phyloP scores from a whole-genome alignment of 2,888 invertebrate species.

The Pogonocherus hispidulus region DNA sequence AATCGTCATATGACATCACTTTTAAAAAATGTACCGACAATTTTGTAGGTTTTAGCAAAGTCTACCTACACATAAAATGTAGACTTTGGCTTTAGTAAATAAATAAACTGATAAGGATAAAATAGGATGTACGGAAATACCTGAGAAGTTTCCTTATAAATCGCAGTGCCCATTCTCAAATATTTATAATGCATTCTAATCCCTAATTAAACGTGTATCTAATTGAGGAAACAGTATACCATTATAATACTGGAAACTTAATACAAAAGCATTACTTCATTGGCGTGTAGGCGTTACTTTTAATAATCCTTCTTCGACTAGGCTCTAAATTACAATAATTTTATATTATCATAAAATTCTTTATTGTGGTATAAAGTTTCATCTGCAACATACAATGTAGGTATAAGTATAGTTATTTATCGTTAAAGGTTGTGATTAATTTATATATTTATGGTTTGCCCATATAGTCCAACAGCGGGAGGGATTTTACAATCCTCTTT shows the following conservation, averaged over 20 bases:
- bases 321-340: constrained; percentile 22
- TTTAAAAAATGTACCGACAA: constrained; percentile 2
- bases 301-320: constrained; percentile 8
- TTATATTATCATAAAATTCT: constrained; percentile 19
- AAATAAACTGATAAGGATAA: constrained; percentile 20
- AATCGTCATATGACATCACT: neutral
- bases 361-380: constrained; percentile 18
- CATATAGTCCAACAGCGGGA: neutral
- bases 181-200: neutral
- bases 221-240: constrained; percentile 1
- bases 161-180: constrained; percentile 5
- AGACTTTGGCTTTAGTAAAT: neutral
- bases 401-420: constrained; percentile 12
- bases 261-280: constrained; percentile 24
- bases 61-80: neutral
- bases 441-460: constrained; percentile 2
- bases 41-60: neutral
- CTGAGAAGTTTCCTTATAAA: constrained; percentile 21
- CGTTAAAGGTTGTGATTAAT: neutral
- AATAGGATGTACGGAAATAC: constrained; percentile 7
- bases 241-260: constrained; percentile 15
- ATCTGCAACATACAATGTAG: neutral
- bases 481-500: neutral
- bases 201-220: constrained; percentile 20
- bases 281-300: constrained; percentile 19